Conservation (phyloP, 2,888 invertebrate genomes). For the Rapana venosa region DNA sequence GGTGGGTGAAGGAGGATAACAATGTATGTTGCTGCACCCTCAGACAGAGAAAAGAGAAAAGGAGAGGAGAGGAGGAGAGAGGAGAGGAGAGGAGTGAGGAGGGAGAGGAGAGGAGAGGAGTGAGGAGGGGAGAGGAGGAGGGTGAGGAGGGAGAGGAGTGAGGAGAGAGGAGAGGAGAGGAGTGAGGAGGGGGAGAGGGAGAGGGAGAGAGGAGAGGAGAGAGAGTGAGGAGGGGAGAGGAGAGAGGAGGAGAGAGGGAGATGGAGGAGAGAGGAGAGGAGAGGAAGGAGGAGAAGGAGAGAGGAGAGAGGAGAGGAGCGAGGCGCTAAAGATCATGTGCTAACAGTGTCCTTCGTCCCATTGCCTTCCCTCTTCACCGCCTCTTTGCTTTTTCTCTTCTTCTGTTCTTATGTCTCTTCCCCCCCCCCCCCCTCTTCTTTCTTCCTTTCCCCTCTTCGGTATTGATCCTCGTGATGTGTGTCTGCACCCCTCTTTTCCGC, state of each 20-base stretch:
- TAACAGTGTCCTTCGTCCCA: neutral
- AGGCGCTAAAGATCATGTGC: conserved; percentile 13
- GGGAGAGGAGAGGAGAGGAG: neutral
- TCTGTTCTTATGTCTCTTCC: no score
- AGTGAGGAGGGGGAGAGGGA: neutral
- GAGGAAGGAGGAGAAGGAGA: neutral
- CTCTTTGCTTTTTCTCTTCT: no score
- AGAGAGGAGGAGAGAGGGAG: neutral
- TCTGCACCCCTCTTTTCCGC: neutral
- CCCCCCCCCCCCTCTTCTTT: neutral
- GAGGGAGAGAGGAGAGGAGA: no score
- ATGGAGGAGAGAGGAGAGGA: neutral
- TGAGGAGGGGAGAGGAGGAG: neutral
- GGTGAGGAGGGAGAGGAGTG: no score
- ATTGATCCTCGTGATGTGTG: neutral
- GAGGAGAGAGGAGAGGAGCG: neutral
- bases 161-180: neutral
- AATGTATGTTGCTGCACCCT: neutral
- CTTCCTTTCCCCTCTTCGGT: neutral
- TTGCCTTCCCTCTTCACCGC: neutral
- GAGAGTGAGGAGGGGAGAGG: neutral
- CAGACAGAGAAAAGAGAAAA: neutral
- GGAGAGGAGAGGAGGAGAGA: neutral
- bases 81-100: neutral
- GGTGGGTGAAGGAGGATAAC: neutral